phyloP scores from a whole-genome alignment of 2,888 invertebrate species.

The Tubulanus polymorphus region DNA sequence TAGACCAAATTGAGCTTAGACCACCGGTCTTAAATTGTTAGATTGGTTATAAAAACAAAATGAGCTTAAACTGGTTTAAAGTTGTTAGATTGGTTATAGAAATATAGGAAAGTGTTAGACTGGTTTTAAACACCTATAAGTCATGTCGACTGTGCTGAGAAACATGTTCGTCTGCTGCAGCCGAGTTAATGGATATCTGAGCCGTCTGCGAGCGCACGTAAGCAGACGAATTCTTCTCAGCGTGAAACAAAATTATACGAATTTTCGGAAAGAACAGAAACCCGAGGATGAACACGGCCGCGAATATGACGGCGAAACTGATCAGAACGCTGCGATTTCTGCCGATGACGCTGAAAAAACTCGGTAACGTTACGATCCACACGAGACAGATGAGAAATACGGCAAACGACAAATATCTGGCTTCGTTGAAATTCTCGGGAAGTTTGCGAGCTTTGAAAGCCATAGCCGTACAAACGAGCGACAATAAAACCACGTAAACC shows the following conservation, averaged over 20 bases:
- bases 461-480: slow-evolving; percentile 4
- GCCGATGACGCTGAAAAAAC: slow-evolving; percentile 1
- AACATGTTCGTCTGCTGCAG: too few relatives aligned
- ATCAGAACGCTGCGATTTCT: slow-evolving; percentile 2
- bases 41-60: too few relatives aligned
- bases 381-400: slow-evolving; percentile 4
- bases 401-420: slow-evolving; percentile 2
- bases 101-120: too few relatives aligned
- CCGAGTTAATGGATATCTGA: too few relatives aligned
- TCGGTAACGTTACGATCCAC: slow-evolving; percentile 5
- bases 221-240: slow-evolving; percentile 5
- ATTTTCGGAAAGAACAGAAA: slow-evolving; percentile 6
- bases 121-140: too few relatives aligned
- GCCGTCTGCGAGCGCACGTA: slow-evolving; percentile 4
- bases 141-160: too few relatives aligned
- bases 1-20: too few relatives aligned
- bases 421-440: slow-evolving; percentile 8
- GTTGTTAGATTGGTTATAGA: too few relatives aligned
- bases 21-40: too few relatives aligned
- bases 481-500: slow-evolving; percentile 2
- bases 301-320: slow-evolving; percentile 1
- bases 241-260: slow-evolving; percentile 7
- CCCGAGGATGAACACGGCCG: not conserved
- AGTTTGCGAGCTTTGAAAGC: slow-evolving; percentile 11
- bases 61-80: too few relatives aligned